phyloP scores from a whole-genome alignment of 2,888 invertebrate genomes.

The Pyrochroa serraticornis region DNA sequence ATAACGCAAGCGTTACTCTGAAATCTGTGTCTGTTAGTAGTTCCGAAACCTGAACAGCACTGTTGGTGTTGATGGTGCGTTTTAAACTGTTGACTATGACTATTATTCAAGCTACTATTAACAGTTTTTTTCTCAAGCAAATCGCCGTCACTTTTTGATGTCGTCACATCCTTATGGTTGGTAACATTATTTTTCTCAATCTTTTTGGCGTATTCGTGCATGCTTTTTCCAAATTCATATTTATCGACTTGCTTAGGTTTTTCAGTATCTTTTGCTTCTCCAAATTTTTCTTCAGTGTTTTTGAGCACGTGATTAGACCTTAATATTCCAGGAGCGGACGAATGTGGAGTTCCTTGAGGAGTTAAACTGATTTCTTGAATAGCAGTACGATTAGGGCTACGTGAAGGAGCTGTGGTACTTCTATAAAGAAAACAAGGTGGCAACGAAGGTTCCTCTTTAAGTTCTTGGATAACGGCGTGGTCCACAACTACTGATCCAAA shows the following conservation, averaged over 20 bases:
- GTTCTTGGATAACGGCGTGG: conserved; percentile 55
- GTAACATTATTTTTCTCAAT: conserved; percentile 33
- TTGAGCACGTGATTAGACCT: conserved; percentile 13
- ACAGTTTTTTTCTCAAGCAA: conserved; percentile 37
- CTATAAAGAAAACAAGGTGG: conserved; percentile 21
- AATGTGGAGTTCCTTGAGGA: conserved; percentile 25
- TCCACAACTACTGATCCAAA: conserved; percentile 64
- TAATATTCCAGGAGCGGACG: conserved; percentile 24
- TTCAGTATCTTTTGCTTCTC: conserved; percentile 6
- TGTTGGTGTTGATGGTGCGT: conserved; percentile 45
- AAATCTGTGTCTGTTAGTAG: conserved; percentile 55
- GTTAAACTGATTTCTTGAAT: conserved; percentile 32
- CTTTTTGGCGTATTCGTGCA: conserved; percentile 48
- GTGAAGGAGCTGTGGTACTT: conserved; percentile 35
- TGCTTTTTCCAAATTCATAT: conserved; percentile 47
- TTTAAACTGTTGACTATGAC: conserved; percentile 45
- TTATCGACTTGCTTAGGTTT: conserved; percentile 18
- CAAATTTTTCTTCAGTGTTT: conserved; percentile 3
- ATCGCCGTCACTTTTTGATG: conserved; percentile 52
- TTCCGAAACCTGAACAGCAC: conserved; percentile 60
- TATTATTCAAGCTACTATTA: conserved; percentile 39
- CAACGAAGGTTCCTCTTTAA: conserved; percentile 13
- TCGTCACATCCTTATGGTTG: conserved; percentile 32
- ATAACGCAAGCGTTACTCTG: conserved; percentile 58
- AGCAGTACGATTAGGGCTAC: conserved; percentile 17